Evolutionary conservation across 2,888 invertebrate species (phyloP), one percentile per base, ranked within the genome.

Genomic region (Agrotis ipsilon): DNA sequence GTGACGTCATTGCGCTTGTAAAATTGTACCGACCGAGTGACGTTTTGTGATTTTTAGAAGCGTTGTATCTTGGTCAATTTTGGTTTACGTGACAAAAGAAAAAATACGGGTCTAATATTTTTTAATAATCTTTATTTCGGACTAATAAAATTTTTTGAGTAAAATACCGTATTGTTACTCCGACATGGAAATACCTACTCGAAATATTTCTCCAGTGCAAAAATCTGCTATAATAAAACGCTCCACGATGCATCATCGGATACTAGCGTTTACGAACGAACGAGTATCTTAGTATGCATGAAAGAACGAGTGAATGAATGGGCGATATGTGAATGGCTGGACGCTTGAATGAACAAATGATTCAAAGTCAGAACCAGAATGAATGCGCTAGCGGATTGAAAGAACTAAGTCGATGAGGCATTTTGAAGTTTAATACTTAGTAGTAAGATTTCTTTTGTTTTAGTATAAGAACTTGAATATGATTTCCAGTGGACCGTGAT

Each of bases 261-360:
- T 49, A 39, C 57, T 46, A 43, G 5, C 59, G 18, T 55, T 21
- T 27, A 75, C 43, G 24, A 60, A 75, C 52, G 52, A 55, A 65
- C 55, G 27, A 76, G 27, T 46, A 46, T 57, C 69, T 69, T 46
- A 69, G 46, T 61, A 58, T 62, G 52, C 48, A 78, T 72, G 52
- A 78, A 72, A 61, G 75, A 75, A 14, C 61, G 24, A 62, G 64
- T 32, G 75, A 72, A 61, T 75, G 78, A 75, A 75, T 78, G 64
- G n/a, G 21, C 51, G 55, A 75, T 49, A 58, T 59, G 16, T 63
- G 71, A 77, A 75, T 78, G 78, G 54, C 16, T 48, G 60, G 14
- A 64, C 72, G 60, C 32, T 51, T 75, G 72, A 75, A 75, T 75
- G 75, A 72, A 78, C 78, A 65, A 75, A 78, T 64, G 72, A 64